These are phyloP conservation scores for Atta cephalotes DNA, from an alignment of 1,140 invertebrate genomes.

Conservation along the genomic window DNA sequence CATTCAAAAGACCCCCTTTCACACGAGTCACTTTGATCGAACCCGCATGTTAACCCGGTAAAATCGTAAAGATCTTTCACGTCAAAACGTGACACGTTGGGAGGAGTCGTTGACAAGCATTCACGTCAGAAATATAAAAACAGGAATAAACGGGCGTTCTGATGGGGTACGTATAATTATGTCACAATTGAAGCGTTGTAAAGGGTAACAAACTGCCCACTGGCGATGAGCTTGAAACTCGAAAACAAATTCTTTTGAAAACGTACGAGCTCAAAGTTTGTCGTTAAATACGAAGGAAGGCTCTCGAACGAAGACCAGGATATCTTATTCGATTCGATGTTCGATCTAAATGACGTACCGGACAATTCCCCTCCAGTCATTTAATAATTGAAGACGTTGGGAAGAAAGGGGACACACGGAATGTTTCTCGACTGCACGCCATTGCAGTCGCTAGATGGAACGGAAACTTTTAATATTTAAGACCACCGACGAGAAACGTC, in stretches of 20 bases:
- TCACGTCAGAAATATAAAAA: constrained; percentile 10
- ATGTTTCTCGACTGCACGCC: constrained; percentile 41
- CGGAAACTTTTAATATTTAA: constrained; percentile 58
- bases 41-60: constrained; percentile 66
- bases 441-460: constrained; percentile 30
- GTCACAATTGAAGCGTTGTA: constrained; percentile 25
- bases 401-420: constrained; percentile 44
- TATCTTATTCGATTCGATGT: constrained; percentile 47
- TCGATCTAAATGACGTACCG: constrained; percentile 51
- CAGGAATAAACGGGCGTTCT: background rate
- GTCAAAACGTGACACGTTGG: constrained; percentile 17
- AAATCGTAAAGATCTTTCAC: constrained; percentile 70
- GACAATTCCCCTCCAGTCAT: constrained; percentile 40
- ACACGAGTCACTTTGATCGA: constrained; percentile 65
- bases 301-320: background rate
- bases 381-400: constrained; percentile 63
- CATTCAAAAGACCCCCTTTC: constrained; percentile 61
- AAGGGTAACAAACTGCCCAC: constrained; percentile 12
- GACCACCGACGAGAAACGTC: constrained; percentile 8
- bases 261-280: background rate
- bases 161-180: background rate
- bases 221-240: background rate
- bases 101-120: constrained; percentile 29
- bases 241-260: constrained; percentile 16
- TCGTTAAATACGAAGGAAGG: background rate